These are phyloP conservation scores for Rhingia rostrata DNA, from an alignment of 2,888 invertebrate genomes.

Conservation along the genomic window DNA sequence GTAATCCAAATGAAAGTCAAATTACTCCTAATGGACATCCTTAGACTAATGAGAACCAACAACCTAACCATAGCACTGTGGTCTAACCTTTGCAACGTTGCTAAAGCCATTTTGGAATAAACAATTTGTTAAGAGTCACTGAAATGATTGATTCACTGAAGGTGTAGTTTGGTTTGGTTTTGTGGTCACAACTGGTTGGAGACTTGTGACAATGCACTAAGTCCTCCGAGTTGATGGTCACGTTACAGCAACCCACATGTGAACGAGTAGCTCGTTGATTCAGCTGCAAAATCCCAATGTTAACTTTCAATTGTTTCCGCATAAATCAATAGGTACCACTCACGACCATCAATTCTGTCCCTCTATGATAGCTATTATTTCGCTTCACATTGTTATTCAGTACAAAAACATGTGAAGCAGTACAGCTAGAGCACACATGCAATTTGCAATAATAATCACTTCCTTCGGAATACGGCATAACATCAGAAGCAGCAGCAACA, in stretches of 20 bases:
- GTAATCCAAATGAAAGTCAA: constrained; percentile 67
- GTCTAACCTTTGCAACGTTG: constrained; percentile 7
- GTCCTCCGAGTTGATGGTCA: constrained; percentile 36
- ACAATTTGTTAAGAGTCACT: constrained; percentile 61
- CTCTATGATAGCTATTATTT: constrained; percentile 64
- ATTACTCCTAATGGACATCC: constrained; percentile 71
- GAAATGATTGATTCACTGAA: constrained; percentile 62
- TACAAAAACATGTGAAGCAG: constrained; percentile 55
- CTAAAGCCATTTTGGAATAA: constrained; percentile 56
- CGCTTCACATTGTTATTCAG: constrained; percentile 55
- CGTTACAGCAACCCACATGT: constrained; percentile 2
- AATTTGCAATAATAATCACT: constrained; percentile 68
- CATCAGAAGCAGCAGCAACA: constrained; percentile 5
- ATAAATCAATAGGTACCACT: constrained; percentile 62
- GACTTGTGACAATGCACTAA: constrained; percentile 31
- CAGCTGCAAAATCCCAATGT: constrained; percentile 31
- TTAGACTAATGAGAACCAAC: constrained; percentile 68
- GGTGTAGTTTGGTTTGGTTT: constrained; percentile 33
- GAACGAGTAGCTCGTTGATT: neutral
- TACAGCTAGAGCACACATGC: constrained; percentile 30
- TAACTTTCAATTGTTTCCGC: constrained; percentile 51
- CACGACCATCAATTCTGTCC: constrained; percentile 55
- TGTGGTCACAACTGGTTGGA: neutral
- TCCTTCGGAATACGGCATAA: constrained; percentile 44
- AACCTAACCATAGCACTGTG: constrained; percentile 16